Conservation (phyloP, 2,888 invertebrate genomes). For the Xiphydria camelus region DNA sequence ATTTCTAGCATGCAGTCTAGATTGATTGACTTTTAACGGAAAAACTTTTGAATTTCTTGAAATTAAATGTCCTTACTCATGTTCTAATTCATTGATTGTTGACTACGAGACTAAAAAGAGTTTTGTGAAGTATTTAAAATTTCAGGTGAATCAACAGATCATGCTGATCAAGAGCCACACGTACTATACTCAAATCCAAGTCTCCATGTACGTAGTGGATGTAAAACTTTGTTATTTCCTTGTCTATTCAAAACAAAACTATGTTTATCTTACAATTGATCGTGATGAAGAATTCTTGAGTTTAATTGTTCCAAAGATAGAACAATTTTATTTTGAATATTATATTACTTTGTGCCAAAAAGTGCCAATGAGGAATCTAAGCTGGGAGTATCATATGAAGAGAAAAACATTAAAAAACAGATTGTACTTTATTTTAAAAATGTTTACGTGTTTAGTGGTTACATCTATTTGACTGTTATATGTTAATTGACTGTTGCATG, state of each 20-base stretch:
- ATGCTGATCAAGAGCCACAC: constrained; percentile 6
- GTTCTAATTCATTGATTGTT: constrained; percentile 16
- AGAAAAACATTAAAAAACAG: too few species aligned
- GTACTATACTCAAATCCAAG: constrained; percentile 14
- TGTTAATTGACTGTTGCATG: too few species aligned
- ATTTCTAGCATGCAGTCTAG: too few species aligned
- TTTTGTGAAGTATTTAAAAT: too few species aligned
- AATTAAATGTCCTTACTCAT: constrained; percentile 22
- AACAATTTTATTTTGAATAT: constrained; percentile 15
- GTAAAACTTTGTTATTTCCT: constrained; percentile 11
- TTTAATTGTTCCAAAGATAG: constrained; percentile 12
- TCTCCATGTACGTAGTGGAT: constrained; percentile 16
- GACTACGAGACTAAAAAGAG: too few species aligned
- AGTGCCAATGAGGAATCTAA: too few species aligned
- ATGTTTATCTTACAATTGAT: constrained; percentile 4
- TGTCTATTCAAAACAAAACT: constrained; percentile 8
- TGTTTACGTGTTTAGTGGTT: too few species aligned
- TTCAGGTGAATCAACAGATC: too few species aligned
- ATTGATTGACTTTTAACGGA: constrained; percentile 16
- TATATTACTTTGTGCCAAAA: constrained; percentile 4
- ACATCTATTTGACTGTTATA: too few species aligned
- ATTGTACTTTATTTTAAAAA: too few species aligned
- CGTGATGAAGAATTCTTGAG: constrained; percentile 12
- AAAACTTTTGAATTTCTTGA: constrained; percentile 14
- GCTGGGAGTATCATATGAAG: too few species aligned